Evolutionary conservation across 2,797 vertebrate genomes (phyloP).

Genomic region (Cyprinella venusta): DNA sequence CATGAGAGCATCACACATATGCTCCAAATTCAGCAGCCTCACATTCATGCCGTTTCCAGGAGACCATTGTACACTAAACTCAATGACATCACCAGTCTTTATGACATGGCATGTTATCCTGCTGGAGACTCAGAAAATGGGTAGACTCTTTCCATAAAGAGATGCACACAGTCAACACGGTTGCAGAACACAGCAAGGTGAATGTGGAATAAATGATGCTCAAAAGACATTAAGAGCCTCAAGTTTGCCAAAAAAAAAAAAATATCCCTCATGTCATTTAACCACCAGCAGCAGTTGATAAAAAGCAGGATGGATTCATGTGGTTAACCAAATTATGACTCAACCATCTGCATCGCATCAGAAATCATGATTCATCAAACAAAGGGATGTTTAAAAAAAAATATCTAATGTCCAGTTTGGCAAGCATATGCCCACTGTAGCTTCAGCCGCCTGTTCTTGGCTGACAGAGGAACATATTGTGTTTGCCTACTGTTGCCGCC

Average conservation of each 20-base stretch:
- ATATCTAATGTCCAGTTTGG: slow-evolving; percentile 5
- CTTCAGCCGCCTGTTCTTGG: neutral
- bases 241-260: neutral
- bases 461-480: neutral
- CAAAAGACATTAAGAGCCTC: neutral
- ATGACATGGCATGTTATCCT: slow-evolving; percentile 6
- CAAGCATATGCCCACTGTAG: neutral
- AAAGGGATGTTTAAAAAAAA: neutral
- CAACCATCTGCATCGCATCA: slow-evolving; percentile 31
- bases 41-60: neutral
- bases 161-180: neutral
- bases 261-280: neutral
- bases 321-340: slow-evolving; percentile 21
- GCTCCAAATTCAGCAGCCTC: neutral
- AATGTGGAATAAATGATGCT: slow-evolving; percentile 16
- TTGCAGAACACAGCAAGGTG: slow-evolving; percentile 1
- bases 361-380: slow-evolving; percentile 22
- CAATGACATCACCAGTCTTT: neutral
- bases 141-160: neutral
- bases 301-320: neutral
- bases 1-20: neutral
- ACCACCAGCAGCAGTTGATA: neutral
- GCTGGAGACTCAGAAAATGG: neutral
- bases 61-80: neutral
- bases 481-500: neutral